phyloP scores from a whole-genome alignment of 2,797 vertebrate species.

The Eremophila alpestris region DNA sequence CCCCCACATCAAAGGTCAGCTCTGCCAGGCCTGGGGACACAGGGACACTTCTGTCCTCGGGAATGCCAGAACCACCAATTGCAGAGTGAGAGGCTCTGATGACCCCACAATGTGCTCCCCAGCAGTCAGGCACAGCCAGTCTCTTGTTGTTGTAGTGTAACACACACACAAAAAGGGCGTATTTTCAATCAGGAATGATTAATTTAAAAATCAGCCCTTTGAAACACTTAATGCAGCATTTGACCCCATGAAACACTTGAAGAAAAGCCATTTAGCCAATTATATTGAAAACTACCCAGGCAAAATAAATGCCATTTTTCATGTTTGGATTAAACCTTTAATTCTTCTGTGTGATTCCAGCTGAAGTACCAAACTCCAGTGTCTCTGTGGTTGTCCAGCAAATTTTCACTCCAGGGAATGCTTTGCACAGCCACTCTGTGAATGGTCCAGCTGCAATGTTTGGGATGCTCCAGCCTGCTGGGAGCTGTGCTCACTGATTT shows the following conservation, averaged over 20 bases:
- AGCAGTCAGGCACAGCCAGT: too few species aligned
- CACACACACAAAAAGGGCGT: background rate
- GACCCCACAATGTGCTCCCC: background rate
- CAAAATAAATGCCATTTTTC: background rate
- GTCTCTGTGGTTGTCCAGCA: background rate
- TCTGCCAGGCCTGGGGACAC: background rate
- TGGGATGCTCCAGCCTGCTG: background rate
- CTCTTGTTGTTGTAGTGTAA: fast-evolving
- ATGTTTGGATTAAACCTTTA: background rate
- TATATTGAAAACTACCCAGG: background rate
- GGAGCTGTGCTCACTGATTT: background rate
- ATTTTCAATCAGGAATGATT: background rate
- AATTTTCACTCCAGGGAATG: background rate
- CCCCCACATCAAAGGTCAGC: background rate
- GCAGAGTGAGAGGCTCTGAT: background rate
- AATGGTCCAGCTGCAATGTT: background rate
- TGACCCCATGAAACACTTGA: background rate
- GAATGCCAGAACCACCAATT: fast-evolving
- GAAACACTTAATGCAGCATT: background rate
- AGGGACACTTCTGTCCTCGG: background rate
- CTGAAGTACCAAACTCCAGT: background rate
- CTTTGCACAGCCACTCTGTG: too few species aligned
- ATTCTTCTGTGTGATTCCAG: background rate
- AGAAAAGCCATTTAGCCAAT: background rate
- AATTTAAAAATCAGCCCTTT: background rate